phyloP scores from a whole-genome alignment of 2,888 invertebrate genomes.

The Cenopis cana region DNA sequence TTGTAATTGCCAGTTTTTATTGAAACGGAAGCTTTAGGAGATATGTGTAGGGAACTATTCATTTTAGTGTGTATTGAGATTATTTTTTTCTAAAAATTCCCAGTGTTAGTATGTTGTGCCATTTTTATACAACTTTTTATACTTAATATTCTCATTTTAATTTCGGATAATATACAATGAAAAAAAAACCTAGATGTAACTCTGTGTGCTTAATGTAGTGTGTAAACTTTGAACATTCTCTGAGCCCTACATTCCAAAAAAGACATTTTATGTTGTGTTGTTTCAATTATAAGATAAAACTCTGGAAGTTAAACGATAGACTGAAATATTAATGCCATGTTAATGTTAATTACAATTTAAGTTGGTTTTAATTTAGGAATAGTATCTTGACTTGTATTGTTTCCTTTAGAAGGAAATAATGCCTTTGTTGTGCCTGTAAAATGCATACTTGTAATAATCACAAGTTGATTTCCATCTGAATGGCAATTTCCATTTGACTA shows the following conservation, averaged over 20 bases:
- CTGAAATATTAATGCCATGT: conserved; percentile 44
- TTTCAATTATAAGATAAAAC: conserved; percentile 29
- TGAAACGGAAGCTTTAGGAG: conserved; percentile 29
- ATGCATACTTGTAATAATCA: conserved; percentile 13
- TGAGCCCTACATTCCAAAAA: conserved; percentile 40
- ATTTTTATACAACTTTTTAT: conserved; percentile 47
- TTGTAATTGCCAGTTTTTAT: conserved; percentile 40
- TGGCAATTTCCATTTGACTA: conserved; percentile 1
- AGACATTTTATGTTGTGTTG: conserved; percentile 34
- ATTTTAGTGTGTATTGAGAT: conserved; percentile 33
- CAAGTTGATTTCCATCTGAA: neutral
- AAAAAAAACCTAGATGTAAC: conserved; percentile 4
- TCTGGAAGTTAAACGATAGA: conserved; percentile 45
- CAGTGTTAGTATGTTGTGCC: conserved; percentile 58
- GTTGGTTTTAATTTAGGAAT: conserved; percentile 38
- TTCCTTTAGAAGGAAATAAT: conserved; percentile 29
- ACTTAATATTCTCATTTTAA: conserved; percentile 15
- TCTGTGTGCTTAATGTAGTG: conserved; percentile 21
- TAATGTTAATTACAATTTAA: conserved; percentile 40
- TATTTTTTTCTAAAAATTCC: conserved; percentile 48
- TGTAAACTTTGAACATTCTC: conserved; percentile 12
- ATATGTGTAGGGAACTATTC: conserved; percentile 21
- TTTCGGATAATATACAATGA: conserved; percentile 7
- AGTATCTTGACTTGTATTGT: conserved; percentile 31
- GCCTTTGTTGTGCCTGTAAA: conserved; percentile 27